Evolutionary conservation across 2,888 invertebrate genomes (phyloP).

Genomic region (Sympetrum striolatum): DNA sequence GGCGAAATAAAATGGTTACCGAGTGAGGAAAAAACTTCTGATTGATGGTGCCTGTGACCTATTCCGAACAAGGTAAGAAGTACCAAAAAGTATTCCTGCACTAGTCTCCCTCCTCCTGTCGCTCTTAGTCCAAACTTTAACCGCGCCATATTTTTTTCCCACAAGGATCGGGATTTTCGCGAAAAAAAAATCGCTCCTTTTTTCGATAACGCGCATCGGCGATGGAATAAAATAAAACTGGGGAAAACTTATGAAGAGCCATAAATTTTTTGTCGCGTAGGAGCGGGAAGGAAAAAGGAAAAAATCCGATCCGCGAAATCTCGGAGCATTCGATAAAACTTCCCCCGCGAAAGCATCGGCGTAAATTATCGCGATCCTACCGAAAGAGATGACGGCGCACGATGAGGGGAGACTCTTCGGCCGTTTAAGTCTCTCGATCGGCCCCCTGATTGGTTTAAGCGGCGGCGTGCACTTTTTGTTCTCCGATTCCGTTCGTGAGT

Average conservation of each 20-base stretch:
- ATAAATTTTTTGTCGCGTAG: neutral
- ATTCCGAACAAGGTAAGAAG: neutral
- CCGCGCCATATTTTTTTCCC: neutral
- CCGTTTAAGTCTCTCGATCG: no score
- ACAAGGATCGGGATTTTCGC: neutral
- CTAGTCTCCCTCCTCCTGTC: neutral
- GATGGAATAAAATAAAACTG: neutral
- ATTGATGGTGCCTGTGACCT: neutral
- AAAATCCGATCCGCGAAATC: neutral
- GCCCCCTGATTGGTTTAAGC: no score
- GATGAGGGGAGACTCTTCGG: neutral
- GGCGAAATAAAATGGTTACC: neutral
- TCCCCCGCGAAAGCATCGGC: neutral
- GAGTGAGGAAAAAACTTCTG: conserved; percentile 11
- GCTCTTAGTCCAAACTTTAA: neutral
- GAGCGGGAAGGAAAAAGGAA: neutral
- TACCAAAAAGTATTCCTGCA: neutral
- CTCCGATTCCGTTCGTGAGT: neutral
- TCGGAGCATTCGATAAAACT: neutral
- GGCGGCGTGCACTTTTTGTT: no score
- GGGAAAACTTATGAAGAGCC: neutral
- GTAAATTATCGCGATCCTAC: neutral
- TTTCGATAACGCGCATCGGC: neutral
- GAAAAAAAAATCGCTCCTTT: neutral
- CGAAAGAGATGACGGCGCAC: neutral